Evolutionary conservation across 1,140 invertebrate species (phyloP), one percentile per base, ranked within the genome.

Genomic region (Camponotus vicinus): DNA sequence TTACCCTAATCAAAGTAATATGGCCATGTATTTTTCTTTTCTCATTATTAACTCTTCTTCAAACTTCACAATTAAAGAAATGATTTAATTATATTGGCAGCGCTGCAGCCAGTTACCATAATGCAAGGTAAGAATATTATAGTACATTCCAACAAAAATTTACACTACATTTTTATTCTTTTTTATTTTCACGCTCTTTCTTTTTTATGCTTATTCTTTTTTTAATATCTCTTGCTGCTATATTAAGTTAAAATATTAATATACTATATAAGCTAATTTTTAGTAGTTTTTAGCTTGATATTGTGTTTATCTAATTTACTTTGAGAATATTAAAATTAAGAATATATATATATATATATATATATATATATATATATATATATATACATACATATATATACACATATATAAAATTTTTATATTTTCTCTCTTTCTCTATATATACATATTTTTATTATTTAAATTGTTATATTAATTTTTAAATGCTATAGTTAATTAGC

Each of bases 31-130:
- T 85, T 84, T 91, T 52, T 90, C 89, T 91, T 91, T 55, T 80
- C 45, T 80, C 88, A 90, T 91, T 78, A 85, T 86, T 87, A 88
- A 90, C 49, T 52, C 86, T 91, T 91, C 91, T 86, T 87, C 91
- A 85, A 92, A 91, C 40, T 93, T 95, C 92, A 95, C 94, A 94
- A 95, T 95, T 95, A 95, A 95, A 95, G 92, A 95, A 95, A 94
- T 95, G 91, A 95, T 95, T 95, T 95, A 95, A 95, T 95, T 95
- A 95, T 94, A 95, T 93, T 94, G 94, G 95, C 95, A 95, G 95
- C 95, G 95, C 95, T 94, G 95, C 95, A 93, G 94, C 95, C 94
- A 95, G 94, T 94, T 94, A 93, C 93, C 93, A 95, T 95, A 95
- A 95, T 92, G 93, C 94, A 95, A 95, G 95, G 95, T 95, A 95